Base-by-base conservation (phyloP, 2,797 vertebrate species). In the Pangasius djambal region DNA sequence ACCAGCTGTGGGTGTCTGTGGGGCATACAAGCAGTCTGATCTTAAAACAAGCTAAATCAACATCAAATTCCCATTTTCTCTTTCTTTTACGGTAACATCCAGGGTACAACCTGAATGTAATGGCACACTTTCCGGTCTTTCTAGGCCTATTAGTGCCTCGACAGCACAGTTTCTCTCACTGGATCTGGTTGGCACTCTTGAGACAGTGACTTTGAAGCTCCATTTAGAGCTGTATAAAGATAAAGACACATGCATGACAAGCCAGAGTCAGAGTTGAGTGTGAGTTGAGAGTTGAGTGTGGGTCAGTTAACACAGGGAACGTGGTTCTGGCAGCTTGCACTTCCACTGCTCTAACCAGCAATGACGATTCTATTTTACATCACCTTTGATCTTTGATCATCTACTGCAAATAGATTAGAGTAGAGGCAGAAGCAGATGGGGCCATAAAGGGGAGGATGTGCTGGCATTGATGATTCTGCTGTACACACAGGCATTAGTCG, bases 1-100 rank as follows among this genome's bases (percentile, higher is more conserved):
- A 37, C 31, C 15, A 37, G 67, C 18, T 4, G 18, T 34, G 3
- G 25, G 28, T 65, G 63, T n/a, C 63, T n/a, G 63, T 3, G 63
- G 63, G 3, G 65, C 12, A 37, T 74, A 40, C 22, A 74, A 74
- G 37, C 37, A 74, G 37, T 69, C n/a, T 69, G 13, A 31, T 31
- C 12, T 69, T 34, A 69, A 44, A 74, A 74, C 70, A 74, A 74
- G 70, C 37, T 74, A 74, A 74, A 74, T 44, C 69, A 72, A 20
- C 31, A 18, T 37, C 37, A 74, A 25, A 74, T 44, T 20, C 37
- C 40, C 20, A 5, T 69, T 69, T 69, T 67, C 13, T 31, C 13
- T 67, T 67, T 31, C n/a, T 67, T 31, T 65, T 65, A 61, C 20
- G 2, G 59, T 25, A 61, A 61, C 57, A 59, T 20, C 20, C 6